These are phyloP conservation scores for Cynopterus brachyotis DNA, from an alignment of 2,113 vertebrate genomes.

Conservation along the genomic window DNA sequence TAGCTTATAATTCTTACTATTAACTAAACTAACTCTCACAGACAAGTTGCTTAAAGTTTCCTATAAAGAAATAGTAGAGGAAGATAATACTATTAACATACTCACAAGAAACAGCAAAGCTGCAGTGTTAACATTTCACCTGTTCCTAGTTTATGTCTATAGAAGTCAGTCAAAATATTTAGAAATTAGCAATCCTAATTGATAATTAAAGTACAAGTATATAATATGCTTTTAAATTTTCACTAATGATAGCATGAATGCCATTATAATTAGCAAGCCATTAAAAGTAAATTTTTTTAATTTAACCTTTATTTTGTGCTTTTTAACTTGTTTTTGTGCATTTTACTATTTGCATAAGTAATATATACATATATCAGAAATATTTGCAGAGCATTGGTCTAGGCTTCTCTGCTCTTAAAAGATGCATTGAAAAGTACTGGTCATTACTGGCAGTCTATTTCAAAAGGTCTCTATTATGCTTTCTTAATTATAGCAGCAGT, in stretches of 20 bases:
- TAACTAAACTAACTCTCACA: background rate
- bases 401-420: background rate
- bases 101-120: background rate
- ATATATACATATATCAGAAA: background rate
- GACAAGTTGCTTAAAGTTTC: background rate
- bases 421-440: background rate
- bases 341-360: background rate
- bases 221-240: background rate
- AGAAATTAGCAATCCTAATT: background rate
- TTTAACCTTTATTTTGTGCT: background rate
- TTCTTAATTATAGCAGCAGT: background rate
- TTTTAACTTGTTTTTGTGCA: constrained; percentile 10
- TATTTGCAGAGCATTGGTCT: background rate
- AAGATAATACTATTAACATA: background rate
- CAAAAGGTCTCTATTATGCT: background rate
- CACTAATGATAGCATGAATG: background rate
- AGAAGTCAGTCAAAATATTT: background rate
- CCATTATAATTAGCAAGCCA: background rate
- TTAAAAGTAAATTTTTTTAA: background rate
- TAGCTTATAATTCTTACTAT: background rate
- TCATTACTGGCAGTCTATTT: background rate
- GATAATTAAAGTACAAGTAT: background rate
- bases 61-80: background rate
- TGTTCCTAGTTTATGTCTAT: background rate
- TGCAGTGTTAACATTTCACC: background rate